Evolutionary conservation across 2,888 invertebrate species (phyloP), one percentile per base, ranked within the genome.

Genomic region (Ptychoptera albimana): DNA sequence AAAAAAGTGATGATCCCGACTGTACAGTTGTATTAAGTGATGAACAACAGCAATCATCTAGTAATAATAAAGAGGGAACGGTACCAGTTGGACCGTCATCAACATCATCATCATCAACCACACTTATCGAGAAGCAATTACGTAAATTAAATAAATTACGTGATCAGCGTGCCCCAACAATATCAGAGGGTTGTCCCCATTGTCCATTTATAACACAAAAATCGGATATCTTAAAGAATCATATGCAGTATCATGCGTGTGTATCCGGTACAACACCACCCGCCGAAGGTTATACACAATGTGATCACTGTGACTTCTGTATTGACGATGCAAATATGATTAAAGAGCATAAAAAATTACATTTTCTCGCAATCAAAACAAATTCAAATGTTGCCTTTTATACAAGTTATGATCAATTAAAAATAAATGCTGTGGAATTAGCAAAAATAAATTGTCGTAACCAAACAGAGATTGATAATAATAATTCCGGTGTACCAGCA

Each of bases 291-390:
- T 71, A 69, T 48, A 75, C 77, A 54, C 75, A 75, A 50, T 91
- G 91, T 64, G 75, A 79, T 15, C 80, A 82, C 60, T 91, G 91
- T 61, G 85, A 87, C 64, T 82, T 83, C 60, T 79, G 80, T 16
- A 82, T 82, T 23, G 73, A 77, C 4, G 82, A 83, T 54, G 75
- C 76, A 46, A 76, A 80, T 55, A 75, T 82, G 51, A 67, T 88
- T 32, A 73, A 79, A 37, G 87, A 87, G 54, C 91, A 91, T 62
- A 71, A 78, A 36, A 79, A 82, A 57, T 69, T 84, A 43, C 89
- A 89, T 61, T 86, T 88, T 57, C 59, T 58, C 52, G 53, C 59
- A 39, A 55, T 45, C 37, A 59, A 58, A 46, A 61, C 58, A 42
- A 54, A 57, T 1, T 64, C 62, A 30, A 39, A 45, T 34, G 62